Conservation (phyloP, 2,888 invertebrate genomes). For the Frankliniella fusca region DNA sequence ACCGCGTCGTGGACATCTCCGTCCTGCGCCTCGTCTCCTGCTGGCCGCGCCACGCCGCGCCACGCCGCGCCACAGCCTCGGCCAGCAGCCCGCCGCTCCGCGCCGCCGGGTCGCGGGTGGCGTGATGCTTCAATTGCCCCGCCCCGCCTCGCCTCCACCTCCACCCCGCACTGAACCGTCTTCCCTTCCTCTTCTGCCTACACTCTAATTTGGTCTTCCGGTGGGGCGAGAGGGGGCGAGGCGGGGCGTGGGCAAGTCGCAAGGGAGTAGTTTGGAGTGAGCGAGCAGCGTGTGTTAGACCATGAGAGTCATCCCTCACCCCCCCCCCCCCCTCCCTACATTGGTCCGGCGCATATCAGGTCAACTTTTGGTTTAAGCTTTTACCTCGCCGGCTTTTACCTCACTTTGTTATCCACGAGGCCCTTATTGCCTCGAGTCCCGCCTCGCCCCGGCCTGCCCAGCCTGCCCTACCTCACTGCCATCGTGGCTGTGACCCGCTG, state of each 20-base stretch:
- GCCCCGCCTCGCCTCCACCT: too few relatives aligned
- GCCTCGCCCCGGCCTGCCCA: neutral
- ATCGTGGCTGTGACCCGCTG: neutral
- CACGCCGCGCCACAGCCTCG: neutral
- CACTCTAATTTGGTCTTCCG: neutral
- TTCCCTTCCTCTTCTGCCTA: neutral
- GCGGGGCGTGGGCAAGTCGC: too few relatives aligned
- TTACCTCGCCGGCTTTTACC: too few relatives aligned
- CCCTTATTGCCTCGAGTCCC: neutral
- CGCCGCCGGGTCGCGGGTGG: neutral
- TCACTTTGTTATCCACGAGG: too few relatives aligned
- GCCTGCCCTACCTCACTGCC: neutral
- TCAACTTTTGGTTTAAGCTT: too few relatives aligned
- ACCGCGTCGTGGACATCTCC: too few relatives aligned
- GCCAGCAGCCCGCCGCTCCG: neutral
- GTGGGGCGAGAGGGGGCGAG: too few relatives aligned
- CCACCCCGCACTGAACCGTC: neutral
- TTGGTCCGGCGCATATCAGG: too few relatives aligned
- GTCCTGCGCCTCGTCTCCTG: neutral
- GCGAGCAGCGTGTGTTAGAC: too few relatives aligned
- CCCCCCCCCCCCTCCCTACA: too few relatives aligned
- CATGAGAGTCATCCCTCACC: too few relatives aligned
- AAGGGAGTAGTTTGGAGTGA: too few relatives aligned
- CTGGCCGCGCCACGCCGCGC: neutral
- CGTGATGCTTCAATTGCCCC: neutral